Evolutionary conservation across 2,113 vertebrate species (phyloP).

Genomic region (Onychostoma macrolepis): DNA sequence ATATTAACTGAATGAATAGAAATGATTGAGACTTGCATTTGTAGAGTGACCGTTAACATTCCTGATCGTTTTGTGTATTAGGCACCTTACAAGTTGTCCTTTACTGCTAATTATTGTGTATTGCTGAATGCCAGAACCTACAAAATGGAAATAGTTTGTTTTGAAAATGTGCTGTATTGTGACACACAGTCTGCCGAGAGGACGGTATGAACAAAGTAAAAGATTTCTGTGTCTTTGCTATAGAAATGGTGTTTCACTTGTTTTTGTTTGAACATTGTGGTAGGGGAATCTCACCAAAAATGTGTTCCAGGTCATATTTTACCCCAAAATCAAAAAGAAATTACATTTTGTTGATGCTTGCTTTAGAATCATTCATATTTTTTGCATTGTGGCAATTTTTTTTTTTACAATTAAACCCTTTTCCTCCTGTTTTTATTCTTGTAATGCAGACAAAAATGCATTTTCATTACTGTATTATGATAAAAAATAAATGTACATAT

Average conservation of each 20-base stretch:
- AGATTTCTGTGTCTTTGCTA: neutral
- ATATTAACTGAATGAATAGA: slow-evolving; percentile 49
- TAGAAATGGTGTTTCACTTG: neutral
- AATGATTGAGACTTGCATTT: slow-evolving; percentile 60
- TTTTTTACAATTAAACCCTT: no score
- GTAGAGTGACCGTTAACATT: slow-evolving; percentile 69
- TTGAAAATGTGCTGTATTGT: slow-evolving; percentile 60
- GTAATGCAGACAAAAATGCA: neutral
- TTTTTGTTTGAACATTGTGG: neutral
- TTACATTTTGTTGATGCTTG: neutral
- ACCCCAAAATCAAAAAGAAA: neutral
- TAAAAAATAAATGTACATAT: neutral
- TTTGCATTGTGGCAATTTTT: no score
- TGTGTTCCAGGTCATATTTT: neutral
- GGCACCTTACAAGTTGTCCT: slow-evolving; percentile 73
- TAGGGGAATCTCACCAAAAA: neutral
- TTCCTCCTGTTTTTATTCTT: no score
- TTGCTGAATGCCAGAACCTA: slow-evolving; percentile 42
- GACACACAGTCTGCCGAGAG: neutral
- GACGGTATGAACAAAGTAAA: slow-evolving; percentile 67
- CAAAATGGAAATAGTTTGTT: slow-evolving; percentile 59
- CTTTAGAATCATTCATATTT: neutral
- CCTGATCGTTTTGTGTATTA: slow-evolving; percentile 61
- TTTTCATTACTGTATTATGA: neutral
- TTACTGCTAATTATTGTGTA: slow-evolving; percentile 50